These are phyloP conservation scores for Orthosia gracilis DNA, from an alignment of 2,888 invertebrate species.

Conservation along the genomic window DNA sequence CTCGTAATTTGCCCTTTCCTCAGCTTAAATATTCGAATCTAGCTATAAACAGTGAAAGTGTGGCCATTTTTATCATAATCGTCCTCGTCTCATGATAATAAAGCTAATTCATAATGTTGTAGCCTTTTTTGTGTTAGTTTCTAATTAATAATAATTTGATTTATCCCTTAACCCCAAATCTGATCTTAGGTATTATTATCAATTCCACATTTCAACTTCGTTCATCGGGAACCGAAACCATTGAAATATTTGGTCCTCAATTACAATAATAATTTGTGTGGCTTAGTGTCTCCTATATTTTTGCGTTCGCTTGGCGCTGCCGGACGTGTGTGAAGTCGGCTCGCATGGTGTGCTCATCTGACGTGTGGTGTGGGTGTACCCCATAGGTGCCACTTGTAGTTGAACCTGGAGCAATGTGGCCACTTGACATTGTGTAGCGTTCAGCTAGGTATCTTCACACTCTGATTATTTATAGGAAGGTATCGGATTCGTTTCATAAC, in stretches of 20 bases:
- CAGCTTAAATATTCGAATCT: background rate
- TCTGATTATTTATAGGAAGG: constrained; percentile 1
- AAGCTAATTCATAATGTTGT: background rate
- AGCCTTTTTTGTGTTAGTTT: background rate
- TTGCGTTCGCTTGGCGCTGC: background rate
- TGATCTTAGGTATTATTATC: background rate
- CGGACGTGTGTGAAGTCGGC: constrained; percentile 3
- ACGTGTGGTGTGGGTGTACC: background rate
- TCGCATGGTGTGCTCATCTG: background rate
- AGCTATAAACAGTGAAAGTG: background rate
- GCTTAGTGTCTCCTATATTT: background rate
- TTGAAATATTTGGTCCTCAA: background rate
- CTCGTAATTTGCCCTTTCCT: background rate
- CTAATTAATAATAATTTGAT: background rate
- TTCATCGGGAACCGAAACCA: background rate
- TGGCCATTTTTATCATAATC: background rate
- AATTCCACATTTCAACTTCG: background rate
- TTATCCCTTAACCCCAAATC: background rate
- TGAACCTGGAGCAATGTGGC: constrained; percentile 21
- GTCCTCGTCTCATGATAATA: no score
- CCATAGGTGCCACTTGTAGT: background rate
- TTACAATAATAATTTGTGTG: background rate
- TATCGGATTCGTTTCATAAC: constrained; percentile 3
- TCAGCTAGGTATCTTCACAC: constrained; percentile 22
- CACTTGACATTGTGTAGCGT: constrained; percentile 50